A percentile compares a stretch with the other conserved stretches of the same genome.
Evolutionary conservation across 30 jellyfish, hydroid and myxozoan genomes (phyloP).

Genomic region (Pelagia noctiluca): DNA sequence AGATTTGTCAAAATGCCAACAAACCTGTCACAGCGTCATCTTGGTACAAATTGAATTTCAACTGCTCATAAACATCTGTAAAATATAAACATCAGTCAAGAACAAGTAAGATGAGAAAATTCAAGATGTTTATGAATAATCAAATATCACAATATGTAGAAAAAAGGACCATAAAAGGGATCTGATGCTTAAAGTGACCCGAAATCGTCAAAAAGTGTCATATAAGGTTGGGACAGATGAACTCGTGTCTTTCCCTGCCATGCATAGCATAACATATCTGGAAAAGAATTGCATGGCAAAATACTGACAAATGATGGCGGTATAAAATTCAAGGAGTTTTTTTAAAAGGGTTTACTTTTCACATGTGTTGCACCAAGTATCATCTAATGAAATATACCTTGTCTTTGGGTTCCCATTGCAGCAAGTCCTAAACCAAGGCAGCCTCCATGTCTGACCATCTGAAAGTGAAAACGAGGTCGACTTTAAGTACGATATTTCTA

Average conservation of each 20-base stretch:
- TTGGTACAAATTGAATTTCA: constrained; percentile 85
- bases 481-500: not conserved
- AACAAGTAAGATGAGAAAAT: too few relatives aligned
- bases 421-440: constrained; percentile 98
- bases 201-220: too few relatives aligned
- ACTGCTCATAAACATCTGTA: constrained; percentile 90
- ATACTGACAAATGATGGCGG: not conserved
- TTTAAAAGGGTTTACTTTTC: not conserved
- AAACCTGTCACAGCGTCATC: constrained; percentile 99
- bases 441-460: constrained; percentile 99
- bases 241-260: too few relatives aligned
- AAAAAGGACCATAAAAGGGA: too few relatives aligned
- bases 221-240: too few relatives aligned
- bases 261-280: too few relatives aligned
- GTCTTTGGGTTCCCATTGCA: constrained; percentile 99
- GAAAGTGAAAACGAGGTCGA: not conserved
- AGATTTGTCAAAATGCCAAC: too few relatives aligned
- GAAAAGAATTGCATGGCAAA: too few relatives aligned
- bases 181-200: too few relatives aligned
- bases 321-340: not conserved
- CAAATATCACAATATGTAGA: too few relatives aligned
- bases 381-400: constrained; percentile 49
- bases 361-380: not conserved
- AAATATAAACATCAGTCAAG: too few relatives aligned
- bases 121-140: too few relatives aligned